Conservation (phyloP, 2,888 invertebrate species). For the Germaria angustata region DNA sequence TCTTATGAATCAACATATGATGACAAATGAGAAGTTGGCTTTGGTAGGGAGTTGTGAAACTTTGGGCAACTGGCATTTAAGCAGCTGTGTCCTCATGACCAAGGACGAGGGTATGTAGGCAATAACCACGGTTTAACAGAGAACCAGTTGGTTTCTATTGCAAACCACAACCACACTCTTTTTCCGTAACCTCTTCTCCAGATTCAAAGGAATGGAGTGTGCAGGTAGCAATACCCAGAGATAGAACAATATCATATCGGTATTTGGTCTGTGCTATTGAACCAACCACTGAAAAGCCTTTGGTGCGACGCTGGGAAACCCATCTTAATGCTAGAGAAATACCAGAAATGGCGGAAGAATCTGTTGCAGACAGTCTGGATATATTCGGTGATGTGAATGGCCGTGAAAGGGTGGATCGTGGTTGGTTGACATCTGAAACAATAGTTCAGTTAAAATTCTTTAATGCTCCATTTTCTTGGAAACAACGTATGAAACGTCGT, state of each 20-base stretch:
- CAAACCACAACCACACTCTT: conserved; percentile 62
- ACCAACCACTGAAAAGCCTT: conserved; percentile 81
- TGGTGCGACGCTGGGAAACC: conserved; percentile 91
- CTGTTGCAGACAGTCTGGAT: conserved; percentile 78
- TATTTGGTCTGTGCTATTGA: conserved; percentile 87
- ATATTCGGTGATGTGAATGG: conserved; percentile 83
- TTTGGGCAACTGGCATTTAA: conserved; percentile 87
- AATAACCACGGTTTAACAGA: conserved; percentile 53
- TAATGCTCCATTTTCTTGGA: conserved; percentile 89
- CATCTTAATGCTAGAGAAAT: conserved; percentile 85
- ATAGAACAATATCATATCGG: conserved; percentile 86
- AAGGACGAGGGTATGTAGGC: conserved; percentile 78
- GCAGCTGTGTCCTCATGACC: conserved; percentile 82
- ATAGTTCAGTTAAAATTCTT: conserved; percentile 91
- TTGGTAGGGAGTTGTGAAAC: conserved; percentile 85
- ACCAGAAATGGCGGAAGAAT: conserved; percentile 77
- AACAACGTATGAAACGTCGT: conserved; percentile 85
- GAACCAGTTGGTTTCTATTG: conserved; percentile 49
- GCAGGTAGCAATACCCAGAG: conserved; percentile 84
- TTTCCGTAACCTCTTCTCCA: conserved; percentile 66
- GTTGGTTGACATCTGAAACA: conserved; percentile 92
- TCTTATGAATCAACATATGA: conserved; percentile 81
- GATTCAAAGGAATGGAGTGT: conserved; percentile 83
- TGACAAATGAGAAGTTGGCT: conserved; percentile 84
- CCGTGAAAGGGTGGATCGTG: conserved; percentile 84